These are phyloP conservation scores for Cyaniris semiargus DNA, from an alignment of 2,888 invertebrate genomes.

Conservation along the genomic window DNA sequence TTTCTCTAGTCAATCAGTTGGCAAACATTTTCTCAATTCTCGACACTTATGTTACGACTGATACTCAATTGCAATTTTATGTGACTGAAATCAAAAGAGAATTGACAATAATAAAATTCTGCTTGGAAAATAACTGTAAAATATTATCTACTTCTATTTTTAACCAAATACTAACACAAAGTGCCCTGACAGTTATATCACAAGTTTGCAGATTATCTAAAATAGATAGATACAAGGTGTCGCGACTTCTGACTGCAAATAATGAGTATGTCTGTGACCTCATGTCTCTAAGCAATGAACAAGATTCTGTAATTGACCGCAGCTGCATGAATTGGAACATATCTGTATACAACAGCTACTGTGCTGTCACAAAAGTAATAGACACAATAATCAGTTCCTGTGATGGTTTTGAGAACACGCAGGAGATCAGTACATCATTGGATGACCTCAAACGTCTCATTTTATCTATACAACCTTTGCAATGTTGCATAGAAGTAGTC, in stretches of 20 bases:
- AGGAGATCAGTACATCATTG: conserved; percentile 64
- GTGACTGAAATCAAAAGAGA: conserved; percentile 75
- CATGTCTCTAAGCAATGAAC: conserved; percentile 54
- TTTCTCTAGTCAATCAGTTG: conserved; percentile 68
- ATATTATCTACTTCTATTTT: conserved; percentile 75
- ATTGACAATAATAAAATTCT: conserved; percentile 73
- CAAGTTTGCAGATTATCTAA: conserved; percentile 73
- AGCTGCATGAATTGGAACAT: conserved; percentile 65
- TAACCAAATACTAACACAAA: conserved; percentile 68
- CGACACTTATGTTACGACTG: conserved; percentile 66
- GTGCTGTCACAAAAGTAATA: conserved; percentile 74
- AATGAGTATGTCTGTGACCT: conserved; percentile 69
- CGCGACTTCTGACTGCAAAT: conserved; percentile 69
- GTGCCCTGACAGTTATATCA: conserved; percentile 75
- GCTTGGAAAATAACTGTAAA: conserved; percentile 74
- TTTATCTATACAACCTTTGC: conserved; percentile 69
- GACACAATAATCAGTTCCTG: conserved; percentile 69
- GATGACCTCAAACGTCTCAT: conserved; percentile 73
- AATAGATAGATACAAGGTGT: conserved; percentile 75
- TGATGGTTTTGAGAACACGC: conserved; percentile 57
- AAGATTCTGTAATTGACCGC: conserved; percentile 51
- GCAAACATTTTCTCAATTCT: conserved; percentile 74
- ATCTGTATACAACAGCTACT: conserved; percentile 75
- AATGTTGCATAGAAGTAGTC: conserved; percentile 82
- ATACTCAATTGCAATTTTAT: conserved; percentile 71